These are phyloP conservation scores for Trichonephila inaurata DNA, from an alignment of 1,140 invertebrate genomes.

Conservation along the genomic window DNA sequence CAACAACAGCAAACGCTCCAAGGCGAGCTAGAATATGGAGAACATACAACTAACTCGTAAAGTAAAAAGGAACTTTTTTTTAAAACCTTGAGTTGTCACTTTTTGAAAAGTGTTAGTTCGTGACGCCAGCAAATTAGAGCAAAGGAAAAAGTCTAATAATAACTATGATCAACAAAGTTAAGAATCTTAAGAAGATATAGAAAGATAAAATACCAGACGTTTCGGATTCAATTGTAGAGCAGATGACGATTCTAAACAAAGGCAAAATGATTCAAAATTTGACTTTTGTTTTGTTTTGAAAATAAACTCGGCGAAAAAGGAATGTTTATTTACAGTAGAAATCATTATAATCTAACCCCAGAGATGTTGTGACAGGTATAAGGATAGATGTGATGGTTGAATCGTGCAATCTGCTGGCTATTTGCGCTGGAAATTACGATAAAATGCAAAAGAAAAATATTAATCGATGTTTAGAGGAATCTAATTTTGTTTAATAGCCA, in stretches of 20 bases:
- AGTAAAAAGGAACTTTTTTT: background rate
- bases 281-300: background rate
- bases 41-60: background rate
- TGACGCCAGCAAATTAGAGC: conserved; percentile 36
- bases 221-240: background rate
- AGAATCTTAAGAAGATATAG: background rate
- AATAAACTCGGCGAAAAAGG: background rate
- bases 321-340: background rate
- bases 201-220: background rate
- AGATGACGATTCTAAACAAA: background rate
- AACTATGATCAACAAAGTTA: conserved; percentile 17
- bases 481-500: background rate
- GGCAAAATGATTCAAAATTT: background rate
- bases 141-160: conserved; percentile 29
- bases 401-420: background rate
- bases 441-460: background rate
- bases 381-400: background rate
- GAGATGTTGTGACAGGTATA: background rate
- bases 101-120: conserved; percentile 44
- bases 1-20: background rate
- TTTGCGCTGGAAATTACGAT: background rate
- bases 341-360: background rate
- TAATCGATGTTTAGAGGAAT: conserved; percentile 1
- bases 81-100: conserved; percentile 29
- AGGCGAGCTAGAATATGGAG: background rate